Conservation (phyloP, 2,888 invertebrate genomes). For the Machimus atricapillus region DNA sequence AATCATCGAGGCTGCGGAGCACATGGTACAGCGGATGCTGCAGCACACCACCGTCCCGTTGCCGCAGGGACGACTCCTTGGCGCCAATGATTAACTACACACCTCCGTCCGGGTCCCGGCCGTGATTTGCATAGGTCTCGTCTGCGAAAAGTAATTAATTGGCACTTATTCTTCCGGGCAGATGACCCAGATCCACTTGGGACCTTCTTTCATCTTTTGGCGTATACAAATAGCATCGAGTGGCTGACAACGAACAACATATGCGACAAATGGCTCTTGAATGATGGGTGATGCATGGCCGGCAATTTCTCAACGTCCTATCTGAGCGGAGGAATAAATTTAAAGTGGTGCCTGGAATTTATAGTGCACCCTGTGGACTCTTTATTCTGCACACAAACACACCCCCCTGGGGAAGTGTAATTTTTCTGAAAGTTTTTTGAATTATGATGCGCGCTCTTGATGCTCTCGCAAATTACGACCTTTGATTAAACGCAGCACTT, state of each 20-base stretch:
- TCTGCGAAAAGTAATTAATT: constrained; percentile 15
- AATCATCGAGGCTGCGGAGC: background rate
- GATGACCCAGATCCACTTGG: constrained; percentile 8
- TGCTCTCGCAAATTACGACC: background rate
- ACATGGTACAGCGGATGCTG: background rate
- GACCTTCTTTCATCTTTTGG: background rate
- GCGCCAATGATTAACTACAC: background rate
- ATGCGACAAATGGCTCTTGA: background rate
- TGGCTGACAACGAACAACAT: background rate
- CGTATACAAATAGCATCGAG: background rate
- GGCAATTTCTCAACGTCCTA: constrained; percentile 9
- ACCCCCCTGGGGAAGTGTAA: background rate
- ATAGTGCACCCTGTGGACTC: background rate
- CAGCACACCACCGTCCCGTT: background rate
- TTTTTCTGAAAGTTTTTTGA: background rate
- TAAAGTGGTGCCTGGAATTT: background rate
- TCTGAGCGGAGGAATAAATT: constrained; percentile 9
- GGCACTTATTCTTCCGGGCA: background rate
- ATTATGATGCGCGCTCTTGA: background rate
- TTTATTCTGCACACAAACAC: background rate
- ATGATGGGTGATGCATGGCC: constrained; percentile 13
- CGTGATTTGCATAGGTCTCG: constrained; percentile 1
- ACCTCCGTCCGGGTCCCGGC: background rate
- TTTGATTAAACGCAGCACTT: background rate
- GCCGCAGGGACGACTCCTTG: background rate